Base-by-base conservation (phyloP, 2,888 invertebrate species). In the Stenodema calcarata region DNA sequence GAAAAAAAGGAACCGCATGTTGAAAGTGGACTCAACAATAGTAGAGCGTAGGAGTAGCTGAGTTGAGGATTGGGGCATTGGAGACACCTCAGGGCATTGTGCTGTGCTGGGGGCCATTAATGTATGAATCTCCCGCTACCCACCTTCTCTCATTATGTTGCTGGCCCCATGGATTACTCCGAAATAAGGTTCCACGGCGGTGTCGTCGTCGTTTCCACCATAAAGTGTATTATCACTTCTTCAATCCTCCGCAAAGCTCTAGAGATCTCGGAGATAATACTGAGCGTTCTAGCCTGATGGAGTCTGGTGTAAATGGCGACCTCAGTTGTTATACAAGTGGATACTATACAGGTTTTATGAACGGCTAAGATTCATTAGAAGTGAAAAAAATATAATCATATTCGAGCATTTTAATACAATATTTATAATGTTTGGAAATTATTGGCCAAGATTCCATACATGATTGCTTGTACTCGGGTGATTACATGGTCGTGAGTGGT, bases 31-130 rank as follows among this genome's bases (percentile, higher is more conserved):
- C 27, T 23, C 18, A 62, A 62, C 62, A 62, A 44, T 44, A 42
- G 42, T 44, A 44, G 18, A 27, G 78, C 44, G 78, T 78, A 78
- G 78, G 78, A 41, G 78, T 78, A 16, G 41, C 44, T 44, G 41
- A 78, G 78, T 42, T 4, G 78, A 44, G 23, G 78, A 78, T 78
- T 78, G 78, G 78, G 44, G 18, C 44, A 78, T 78, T 44, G 44
- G 44, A 35, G 44, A n/a, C 35, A 76, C 42, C 78, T 78, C 1
- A 44, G 78, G 41, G 42, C 78, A 78, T 78, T 44, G 78, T 76
- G 78, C 41, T 42, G 11, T 35, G 35, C 35, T 35, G 35, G 7
- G 62, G 54, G n/a, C 16, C 76, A 11, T 41, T 76, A 76, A 76
- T n/a, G 78, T 78, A 78, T 78, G 78, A 78, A 78, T 1, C 78